Evolutionary conservation across 2,888 invertebrate species (phyloP), one percentile per base, ranked within the genome.

Genomic region (Zaprionus lineosus): DNA sequence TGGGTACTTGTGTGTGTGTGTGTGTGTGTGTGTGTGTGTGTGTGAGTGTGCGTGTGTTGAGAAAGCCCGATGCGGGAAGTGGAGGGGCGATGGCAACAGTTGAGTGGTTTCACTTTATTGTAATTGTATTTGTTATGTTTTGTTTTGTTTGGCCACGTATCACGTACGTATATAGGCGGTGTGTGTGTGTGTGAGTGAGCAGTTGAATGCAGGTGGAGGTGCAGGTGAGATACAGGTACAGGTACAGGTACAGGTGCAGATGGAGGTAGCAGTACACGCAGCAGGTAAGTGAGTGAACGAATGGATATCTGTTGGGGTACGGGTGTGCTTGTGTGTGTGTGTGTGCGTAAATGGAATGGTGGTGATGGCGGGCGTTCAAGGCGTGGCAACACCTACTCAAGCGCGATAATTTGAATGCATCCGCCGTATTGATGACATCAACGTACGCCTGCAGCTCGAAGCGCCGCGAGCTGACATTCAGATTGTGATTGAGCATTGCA

Each of bases 401-500:
- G 87, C 96, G 93, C 52, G 97, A 97, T 69, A 97, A 92, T 90
- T 97, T 97, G 92, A 96, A 97, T 66, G 97, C 96, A 90, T 97
- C 97, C 21, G 96, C 96, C 14, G 97, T 97, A 90, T 97, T 95
- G 90, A 97, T 97, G 87, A 97, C 95, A 89, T 97, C 96, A 46
- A 96, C 96, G 87, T 94, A 96, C 7, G 96, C 96, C 89, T 96
- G 95, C 52, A 97, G 91, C 89, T 97, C 97, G 88, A 97, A 94
- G 44, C 95, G 92, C 59, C 94, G 92, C 37, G 93, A 93, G 66
- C 94, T 94, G 67, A 95, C 93, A 88, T 96, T 96, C 88, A 96
- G 94, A 89, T 96, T 96, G 90, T 97, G 96, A 84, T 94, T 94
- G 50, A 94, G 92, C 94, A 96, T 94, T 11, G 97, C 97, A 89